Percentiles rank a stretch among this genome's conserved stretches.
Conservation (phyloP, 2,113 vertebrate species). For the Chelonoidis abingdonii region DNA sequence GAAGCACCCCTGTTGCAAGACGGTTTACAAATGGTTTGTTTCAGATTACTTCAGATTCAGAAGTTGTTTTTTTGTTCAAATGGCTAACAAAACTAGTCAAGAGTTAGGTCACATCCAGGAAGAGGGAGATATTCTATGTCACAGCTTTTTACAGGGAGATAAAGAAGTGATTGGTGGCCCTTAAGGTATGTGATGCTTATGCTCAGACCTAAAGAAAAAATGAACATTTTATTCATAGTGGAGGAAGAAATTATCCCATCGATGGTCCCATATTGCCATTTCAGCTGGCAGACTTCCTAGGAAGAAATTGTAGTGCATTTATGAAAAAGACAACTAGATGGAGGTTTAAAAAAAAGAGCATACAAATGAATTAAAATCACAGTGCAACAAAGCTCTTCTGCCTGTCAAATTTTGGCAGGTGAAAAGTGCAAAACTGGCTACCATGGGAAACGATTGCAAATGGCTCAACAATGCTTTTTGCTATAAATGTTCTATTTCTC, state of each 20-base stretch:
- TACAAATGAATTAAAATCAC: not conserved
- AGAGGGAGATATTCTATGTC: not conserved
- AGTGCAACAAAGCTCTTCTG: rapidly evolving
- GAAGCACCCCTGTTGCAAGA: not conserved
- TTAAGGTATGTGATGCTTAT: not conserved
- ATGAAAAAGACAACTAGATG: not conserved
- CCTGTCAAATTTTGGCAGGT: not conserved
- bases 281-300: not conserved
- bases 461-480: not conserved
- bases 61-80: not conserved
- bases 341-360: rapidly evolving
- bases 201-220: not conserved
- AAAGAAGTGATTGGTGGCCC: not conserved
- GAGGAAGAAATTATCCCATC: not conserved
- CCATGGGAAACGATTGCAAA: not conserved
- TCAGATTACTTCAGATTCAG: not conserved
- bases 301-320: not conserved
- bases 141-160: not conserved
- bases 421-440: not conserved
- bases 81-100: not conserved
- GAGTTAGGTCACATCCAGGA: not conserved
- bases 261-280: not conserved
- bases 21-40: not conserved
- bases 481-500: not conserved
- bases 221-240: not conserved